phyloP scores from a whole-genome alignment of 2,888 invertebrate species.

The Ptychoptera contaminata region DNA sequence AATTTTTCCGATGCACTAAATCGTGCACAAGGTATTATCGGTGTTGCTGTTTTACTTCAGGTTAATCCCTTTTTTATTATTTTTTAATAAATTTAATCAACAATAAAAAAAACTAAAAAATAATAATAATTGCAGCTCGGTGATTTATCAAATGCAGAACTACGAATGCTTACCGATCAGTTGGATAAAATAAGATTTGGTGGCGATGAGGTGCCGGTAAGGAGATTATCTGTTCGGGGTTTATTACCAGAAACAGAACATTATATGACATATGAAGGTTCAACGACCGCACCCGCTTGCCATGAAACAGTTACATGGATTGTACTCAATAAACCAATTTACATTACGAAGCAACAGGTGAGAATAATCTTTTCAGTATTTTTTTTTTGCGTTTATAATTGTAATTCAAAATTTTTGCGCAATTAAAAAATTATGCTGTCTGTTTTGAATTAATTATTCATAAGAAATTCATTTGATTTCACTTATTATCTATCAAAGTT shows the following conservation, averaged over 20 bases:
- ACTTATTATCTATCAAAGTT: no score
- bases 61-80: slow-evolving; percentile 35
- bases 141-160: slow-evolving; percentile 78
- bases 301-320: slow-evolving; percentile 98
- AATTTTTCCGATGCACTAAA: slow-evolving; percentile 91
- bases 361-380: slow-evolving; percentile 13
- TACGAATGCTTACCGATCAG: slow-evolving; percentile 82
- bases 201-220: slow-evolving; percentile 73
- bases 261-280: slow-evolving; percentile 98
- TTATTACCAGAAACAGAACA: slow-evolving; percentile 85
- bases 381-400: no score
- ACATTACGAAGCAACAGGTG: slow-evolving; percentile 95
- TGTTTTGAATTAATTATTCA: no score
- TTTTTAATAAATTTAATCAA: background rate
- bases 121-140: slow-evolving; percentile 54
- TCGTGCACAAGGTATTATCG: slow-evolving; percentile 89
- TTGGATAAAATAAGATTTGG: slow-evolving; percentile 83
- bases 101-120: no score
- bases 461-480: no score
- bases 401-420: no score
- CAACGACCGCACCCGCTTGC: slow-evolving; percentile 92
- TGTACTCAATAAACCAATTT: slow-evolving; percentile 94
- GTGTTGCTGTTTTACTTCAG: slow-evolving; percentile 86
- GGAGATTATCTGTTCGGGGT: slow-evolving; percentile 70
- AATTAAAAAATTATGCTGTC: no score